Percentiles rank a stretch among this genome's conserved stretches.
These are phyloP conservation scores for Halocynthia roretzi DNA, from an alignment of 23 tunicate genomes.

Conservation along the genomic window DNA sequence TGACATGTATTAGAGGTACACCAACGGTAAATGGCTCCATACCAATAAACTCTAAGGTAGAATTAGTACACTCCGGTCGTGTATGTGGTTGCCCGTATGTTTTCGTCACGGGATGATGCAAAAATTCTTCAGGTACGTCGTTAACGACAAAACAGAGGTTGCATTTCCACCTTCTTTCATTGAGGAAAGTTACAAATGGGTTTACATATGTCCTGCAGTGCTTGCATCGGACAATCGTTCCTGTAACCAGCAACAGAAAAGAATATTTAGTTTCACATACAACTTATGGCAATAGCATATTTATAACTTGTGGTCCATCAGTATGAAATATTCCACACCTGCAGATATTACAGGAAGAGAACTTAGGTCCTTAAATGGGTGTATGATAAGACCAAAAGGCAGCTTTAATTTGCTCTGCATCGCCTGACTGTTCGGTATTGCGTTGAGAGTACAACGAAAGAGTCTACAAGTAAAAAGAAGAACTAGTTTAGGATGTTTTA, in stretches of 20 bases:
- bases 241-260: constrained; percentile 25
- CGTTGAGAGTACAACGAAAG: constrained; percentile 79
- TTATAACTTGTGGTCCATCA: neutral
- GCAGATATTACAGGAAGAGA: constrained; percentile 98
- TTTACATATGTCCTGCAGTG: constrained; percentile 96
- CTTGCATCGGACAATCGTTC: constrained; percentile 87
- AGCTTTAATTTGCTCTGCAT: constrained; percentile 73
- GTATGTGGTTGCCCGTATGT: constrained; percentile 97
- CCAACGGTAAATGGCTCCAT: neutral
- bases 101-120: constrained; percentile 88
- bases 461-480: constrained; percentile 44
- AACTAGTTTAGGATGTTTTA: neutral
- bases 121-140: constrained; percentile 96
- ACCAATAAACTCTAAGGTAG: constrained; percentile 98
- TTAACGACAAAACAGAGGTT: constrained; percentile 89
- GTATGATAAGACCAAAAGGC: constrained; percentile 92
- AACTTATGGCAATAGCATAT: neutral
- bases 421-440: constrained; percentile 76
- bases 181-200: constrained; percentile 92
- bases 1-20: neutral
- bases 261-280: neutral
- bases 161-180: constrained; percentile 89
- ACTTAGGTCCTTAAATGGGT: constrained; percentile 90
- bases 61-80: constrained; percentile 94
- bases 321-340: constrained; percentile 32